Conservation (phyloP, 2,113 vertebrate species). For the Macquaria australasica region DNA sequence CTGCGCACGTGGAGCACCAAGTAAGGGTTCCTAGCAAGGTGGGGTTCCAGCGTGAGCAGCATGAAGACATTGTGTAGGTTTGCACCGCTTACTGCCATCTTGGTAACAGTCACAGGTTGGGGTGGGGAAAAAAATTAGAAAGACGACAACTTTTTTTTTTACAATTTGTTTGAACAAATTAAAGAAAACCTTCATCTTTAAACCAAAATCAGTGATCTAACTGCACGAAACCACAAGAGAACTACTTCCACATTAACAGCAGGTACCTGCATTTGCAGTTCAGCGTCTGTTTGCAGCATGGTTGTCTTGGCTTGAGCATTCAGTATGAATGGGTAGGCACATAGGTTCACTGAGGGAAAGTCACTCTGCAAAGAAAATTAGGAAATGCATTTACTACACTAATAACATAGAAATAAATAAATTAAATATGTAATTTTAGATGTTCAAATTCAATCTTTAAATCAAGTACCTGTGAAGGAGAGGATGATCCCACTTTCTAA, state of each 20-base stretch:
- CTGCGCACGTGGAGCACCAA: constrained; percentile 95
- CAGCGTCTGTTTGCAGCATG: constrained; percentile 97
- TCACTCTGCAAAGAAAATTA: constrained; percentile 82
- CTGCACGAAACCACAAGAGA: not conserved
- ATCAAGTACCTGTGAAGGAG: constrained; percentile 90
- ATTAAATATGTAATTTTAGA: not conserved
- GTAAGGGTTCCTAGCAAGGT: constrained; percentile 95
- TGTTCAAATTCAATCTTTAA: not conserved
- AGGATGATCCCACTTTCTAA: constrained; percentile 92
- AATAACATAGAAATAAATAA: not conserved
- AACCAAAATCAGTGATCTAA: not conserved
- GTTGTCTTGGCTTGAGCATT: constrained; percentile 98
- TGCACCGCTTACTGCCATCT: constrained; percentile 97
- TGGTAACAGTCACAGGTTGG: not conserved
- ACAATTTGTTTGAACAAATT: not conserved
- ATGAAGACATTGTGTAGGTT: constrained; percentile 98
- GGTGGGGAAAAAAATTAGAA: not conserved
- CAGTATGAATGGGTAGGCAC: constrained; percentile 97
- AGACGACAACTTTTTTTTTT: not conserved
- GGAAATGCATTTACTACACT: not conserved
- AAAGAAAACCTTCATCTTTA: not conserved
- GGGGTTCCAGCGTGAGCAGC: constrained; percentile 96
- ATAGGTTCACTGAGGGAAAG: constrained; percentile 89
- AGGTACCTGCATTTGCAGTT: constrained; percentile 97
- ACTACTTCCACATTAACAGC: not conserved